Conservation (phyloP, 2,113 vertebrate species). For the Hemibagrus wyckioides region DNA sequence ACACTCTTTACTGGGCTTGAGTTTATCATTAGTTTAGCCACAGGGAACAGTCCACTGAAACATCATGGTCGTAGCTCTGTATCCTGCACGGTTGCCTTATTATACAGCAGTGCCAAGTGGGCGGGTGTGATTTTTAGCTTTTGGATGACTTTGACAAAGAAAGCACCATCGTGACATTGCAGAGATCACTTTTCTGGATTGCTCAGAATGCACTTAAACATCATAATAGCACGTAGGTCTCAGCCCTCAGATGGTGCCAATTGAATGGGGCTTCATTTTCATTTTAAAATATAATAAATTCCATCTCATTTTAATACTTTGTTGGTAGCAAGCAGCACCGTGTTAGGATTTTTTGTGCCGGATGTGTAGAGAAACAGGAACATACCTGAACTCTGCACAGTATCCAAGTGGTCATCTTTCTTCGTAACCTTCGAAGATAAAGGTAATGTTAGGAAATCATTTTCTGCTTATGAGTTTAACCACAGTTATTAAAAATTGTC, state of each 20-base stretch:
- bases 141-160: constrained; percentile 16
- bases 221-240: background rate
- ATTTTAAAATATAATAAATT: background rate
- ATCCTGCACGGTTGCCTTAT: constrained; percentile 14
- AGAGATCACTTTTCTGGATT: background rate
- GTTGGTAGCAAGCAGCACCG: background rate
- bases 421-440: constrained; percentile 59
- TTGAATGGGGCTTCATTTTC: background rate
- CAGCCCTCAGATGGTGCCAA: background rate
- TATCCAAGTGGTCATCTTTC: constrained; percentile 55
- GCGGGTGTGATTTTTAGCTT: constrained; percentile 19
- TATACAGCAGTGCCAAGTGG: constrained; percentile 6
- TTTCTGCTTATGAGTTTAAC: background rate
- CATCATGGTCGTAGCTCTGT: background rate
- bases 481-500: constrained; percentile 6
- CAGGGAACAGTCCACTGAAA: background rate
- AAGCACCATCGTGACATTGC: constrained; percentile 20
- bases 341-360: background rate
- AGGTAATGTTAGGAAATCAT: background rate
- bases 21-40: constrained; percentile 19
- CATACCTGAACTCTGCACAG: constrained; percentile 64
- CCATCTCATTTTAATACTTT: background rate
- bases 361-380: background rate
- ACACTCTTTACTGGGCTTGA: background rate
- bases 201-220: background rate